Conservation (phyloP, 2,888 invertebrate species). For the Cataglyphis albicans region DNA sequence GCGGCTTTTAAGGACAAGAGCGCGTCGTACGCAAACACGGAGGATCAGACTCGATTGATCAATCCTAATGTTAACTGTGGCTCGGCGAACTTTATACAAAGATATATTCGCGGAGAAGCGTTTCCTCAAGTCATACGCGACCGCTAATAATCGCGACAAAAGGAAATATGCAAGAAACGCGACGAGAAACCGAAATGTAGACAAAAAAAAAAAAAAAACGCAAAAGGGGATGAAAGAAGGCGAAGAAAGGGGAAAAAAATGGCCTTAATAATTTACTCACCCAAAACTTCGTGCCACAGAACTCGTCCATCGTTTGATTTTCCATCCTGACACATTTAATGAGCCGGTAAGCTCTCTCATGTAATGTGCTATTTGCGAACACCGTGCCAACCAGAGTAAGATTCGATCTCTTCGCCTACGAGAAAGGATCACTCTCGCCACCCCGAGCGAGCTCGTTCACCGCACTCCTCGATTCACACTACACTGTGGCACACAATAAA, state of each 20-base stretch:
- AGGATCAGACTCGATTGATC: neutral
- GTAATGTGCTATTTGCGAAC: neutral
- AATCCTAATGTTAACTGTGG: neutral
- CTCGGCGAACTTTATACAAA: neutral
- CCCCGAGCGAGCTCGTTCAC: neutral
- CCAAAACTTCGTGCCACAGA: constrained; percentile 94
- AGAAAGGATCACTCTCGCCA: neutral
- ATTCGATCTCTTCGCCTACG: neutral
- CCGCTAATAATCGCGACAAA: neutral
- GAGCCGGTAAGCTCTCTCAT: neutral
- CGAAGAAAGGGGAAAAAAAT: no score
- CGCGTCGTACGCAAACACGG: neutral
- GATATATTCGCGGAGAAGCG: neutral
- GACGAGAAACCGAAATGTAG: neutral
- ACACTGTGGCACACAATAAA: neutral
- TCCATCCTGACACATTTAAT: constrained; percentile 85
- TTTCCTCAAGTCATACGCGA: neutral
- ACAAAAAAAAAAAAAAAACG: neutral
- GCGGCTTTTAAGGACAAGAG: neutral
- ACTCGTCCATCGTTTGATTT: constrained; percentile 90
- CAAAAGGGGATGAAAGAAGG: constrained; percentile 55
- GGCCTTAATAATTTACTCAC: constrained; percentile 87
- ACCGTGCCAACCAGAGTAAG: neutral
- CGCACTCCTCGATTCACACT: neutral
- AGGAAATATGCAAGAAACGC: neutral